phyloP scores from a whole-genome alignment of 2,888 invertebrate species.

The Diarsia brunnea region DNA sequence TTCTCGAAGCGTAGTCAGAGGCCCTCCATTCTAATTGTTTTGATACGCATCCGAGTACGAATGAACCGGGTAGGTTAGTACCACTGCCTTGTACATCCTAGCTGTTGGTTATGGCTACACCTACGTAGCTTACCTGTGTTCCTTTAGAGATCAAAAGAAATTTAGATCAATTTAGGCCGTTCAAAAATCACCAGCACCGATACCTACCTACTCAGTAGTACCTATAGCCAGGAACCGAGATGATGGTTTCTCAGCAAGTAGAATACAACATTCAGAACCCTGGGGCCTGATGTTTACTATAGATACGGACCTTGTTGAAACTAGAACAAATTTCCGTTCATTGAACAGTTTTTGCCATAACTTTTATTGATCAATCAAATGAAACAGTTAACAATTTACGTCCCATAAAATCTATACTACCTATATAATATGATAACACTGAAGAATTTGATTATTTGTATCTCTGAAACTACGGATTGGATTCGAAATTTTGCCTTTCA shows the following conservation, averaged over 20 bases:
- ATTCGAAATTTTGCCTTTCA: not conserved
- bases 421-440: not conserved
- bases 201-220: not conserved
- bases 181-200: not conserved
- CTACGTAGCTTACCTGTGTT: not conserved
- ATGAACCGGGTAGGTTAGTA: not conserved
- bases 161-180: not conserved
- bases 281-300: not conserved
- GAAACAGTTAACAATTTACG: not conserved
- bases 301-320: not conserved
- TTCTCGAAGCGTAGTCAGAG: conserved; percentile 11
- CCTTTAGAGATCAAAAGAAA: not conserved
- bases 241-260: not conserved
- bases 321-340: not conserved
- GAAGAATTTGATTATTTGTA: not conserved
- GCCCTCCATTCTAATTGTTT: conserved; percentile 39
- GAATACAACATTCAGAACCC: not conserved
- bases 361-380: not conserved
- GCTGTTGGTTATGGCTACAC: not conserved
- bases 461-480: not conserved
- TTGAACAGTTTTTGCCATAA: not conserved
- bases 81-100: not conserved
- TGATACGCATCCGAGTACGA: conserved; percentile 15
- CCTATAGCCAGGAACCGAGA: not conserved
- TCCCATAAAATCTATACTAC: not conserved